These are phyloP conservation scores for Buphagus erythrorhynchus DNA, from an alignment of 2,797 vertebrate genomes.

Conservation along the genomic window DNA sequence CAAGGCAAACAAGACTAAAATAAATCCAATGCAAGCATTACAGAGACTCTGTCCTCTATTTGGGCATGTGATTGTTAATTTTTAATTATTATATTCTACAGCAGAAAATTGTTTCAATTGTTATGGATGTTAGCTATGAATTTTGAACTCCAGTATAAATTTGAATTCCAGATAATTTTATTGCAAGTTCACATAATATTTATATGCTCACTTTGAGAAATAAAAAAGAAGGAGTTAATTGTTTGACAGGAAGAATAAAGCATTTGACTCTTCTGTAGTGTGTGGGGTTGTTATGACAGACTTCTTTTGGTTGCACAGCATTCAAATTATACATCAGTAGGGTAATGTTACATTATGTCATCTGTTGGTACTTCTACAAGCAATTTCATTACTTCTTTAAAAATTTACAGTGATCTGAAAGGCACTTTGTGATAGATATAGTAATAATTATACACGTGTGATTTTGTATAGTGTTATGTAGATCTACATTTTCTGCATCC, in stretches of 20 bases:
- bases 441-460: not conserved
- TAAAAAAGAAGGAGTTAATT: slow-evolving; percentile 2
- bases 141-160: not conserved
- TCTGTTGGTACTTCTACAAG: not conserved
- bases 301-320: not conserved
- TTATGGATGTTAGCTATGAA: not conserved
- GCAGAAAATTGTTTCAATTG: not conserved
- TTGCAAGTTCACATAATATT: not conserved
- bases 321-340: slow-evolving; percentile 10
- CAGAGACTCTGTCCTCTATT: not conserved
- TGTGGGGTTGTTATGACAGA: slow-evolving; percentile 13
- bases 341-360: not conserved
- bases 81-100: not conserved
- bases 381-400: not conserved
- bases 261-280: not conserved
- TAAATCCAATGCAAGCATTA: not conserved
- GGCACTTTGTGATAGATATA: not conserved
- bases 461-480: not conserved
- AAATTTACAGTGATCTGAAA: not conserved
- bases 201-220: not conserved
- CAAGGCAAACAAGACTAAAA: not conserved
- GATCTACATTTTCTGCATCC: not conserved
- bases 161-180: not conserved
- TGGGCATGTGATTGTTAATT: not conserved
- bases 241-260: slow-evolving; percentile 22